phyloP scores from a whole-genome alignment of 2,888 invertebrate species.

The Drosophila nr. perissopoda region DNA sequence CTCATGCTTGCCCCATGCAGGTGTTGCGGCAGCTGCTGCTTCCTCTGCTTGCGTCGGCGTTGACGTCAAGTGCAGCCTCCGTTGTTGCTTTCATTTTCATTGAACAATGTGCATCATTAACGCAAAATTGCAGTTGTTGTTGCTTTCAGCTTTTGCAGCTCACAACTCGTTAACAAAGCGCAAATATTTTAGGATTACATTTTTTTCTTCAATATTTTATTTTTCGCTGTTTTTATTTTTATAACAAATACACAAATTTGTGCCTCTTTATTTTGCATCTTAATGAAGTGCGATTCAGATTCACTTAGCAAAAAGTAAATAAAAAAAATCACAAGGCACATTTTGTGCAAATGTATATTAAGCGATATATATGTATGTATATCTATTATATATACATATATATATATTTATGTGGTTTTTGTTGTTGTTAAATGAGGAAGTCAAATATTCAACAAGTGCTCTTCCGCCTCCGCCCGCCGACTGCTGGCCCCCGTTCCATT shows the following conservation, averaged over 20 bases:
- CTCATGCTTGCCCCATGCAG: slow-evolving; percentile 25
- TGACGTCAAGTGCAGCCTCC: slow-evolving; percentile 20
- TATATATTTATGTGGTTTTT: slow-evolving; percentile 17
- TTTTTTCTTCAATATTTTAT: slow-evolving; percentile 40
- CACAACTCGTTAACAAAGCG: slow-evolving; percentile 74
- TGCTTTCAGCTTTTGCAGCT: slow-evolving; percentile 29
- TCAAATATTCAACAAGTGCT: slow-evolving; percentile 66
- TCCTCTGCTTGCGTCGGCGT: slow-evolving; percentile 2
- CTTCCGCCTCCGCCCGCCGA: slow-evolving; percentile 17
- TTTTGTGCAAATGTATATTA: slow-evolving; percentile 40
- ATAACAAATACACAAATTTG: slow-evolving; percentile 53
- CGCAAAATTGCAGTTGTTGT: slow-evolving; percentile 49
- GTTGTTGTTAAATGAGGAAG: slow-evolving; percentile 75
- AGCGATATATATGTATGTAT: slow-evolving; percentile 14
- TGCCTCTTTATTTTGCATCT: slow-evolving; percentile 51
- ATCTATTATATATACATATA: neutral
- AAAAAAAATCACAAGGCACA: slow-evolving; percentile 4
- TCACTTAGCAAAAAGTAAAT: slow-evolving; percentile 38
- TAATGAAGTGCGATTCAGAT: slow-evolving; percentile 79
- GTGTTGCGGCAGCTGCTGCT: slow-evolving; percentile 10
- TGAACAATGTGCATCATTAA: slow-evolving; percentile 81
- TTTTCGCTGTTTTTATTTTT: slow-evolving; percentile 61
- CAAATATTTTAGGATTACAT: slow-evolving; percentile 76
- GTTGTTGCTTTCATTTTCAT: slow-evolving; percentile 74
- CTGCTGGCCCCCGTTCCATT: slow-evolving; percentile 21